Base-by-base conservation (phyloP, 2,113 vertebrate genomes). In the Tinamus guttatus region DNA sequence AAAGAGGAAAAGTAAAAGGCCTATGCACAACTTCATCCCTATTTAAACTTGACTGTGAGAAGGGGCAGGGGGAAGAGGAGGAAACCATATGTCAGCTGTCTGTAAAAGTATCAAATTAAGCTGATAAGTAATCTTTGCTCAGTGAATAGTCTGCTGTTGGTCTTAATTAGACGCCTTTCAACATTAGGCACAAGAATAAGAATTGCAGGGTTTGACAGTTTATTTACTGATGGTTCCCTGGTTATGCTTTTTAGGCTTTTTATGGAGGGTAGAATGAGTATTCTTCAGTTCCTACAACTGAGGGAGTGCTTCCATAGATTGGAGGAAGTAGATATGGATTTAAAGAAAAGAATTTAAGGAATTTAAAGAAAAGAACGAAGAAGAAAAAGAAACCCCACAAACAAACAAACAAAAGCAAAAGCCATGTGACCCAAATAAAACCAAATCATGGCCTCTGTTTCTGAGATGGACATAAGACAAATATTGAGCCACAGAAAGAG, bases 41-140 rank as follows among this genome's bases (percentile, higher is more conserved):
- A 8, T 90, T 68, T 71, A 75, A 96, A 81, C 65, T 28, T 0
- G 0, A 87, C 30, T 76, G 51, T 0, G 0, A 63, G 63, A 85
- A 82, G 28, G 52, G 69, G 45, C 76, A 86, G 25, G 58, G 59
- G 25, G 47, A 90, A 96, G 64, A 90, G 64, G 60, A 88, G 58
- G 51, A 81, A 88, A 85, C 59, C 84, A 13, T 83, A 81, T 86
- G 90, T 90, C 87, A 93, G 47, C 60, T 95, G 76, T 79, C 79
- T 68, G 68, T 78, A 78, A 75, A 94, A 88, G 73, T 43, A 83
- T 78, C 76, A 40, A 68, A 90, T 88, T 87, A 93, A 83, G 47
- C 38, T 93, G 91, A 56, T 70, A 80, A 91, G 51, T 78, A 78
- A 94, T 79, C 60, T 83, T 86, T 94, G 73, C 82, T 84, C 36